phyloP scores from a whole-genome alignment of 2,888 invertebrate genomes.

The Mesorhabditis spiculigera region DNA sequence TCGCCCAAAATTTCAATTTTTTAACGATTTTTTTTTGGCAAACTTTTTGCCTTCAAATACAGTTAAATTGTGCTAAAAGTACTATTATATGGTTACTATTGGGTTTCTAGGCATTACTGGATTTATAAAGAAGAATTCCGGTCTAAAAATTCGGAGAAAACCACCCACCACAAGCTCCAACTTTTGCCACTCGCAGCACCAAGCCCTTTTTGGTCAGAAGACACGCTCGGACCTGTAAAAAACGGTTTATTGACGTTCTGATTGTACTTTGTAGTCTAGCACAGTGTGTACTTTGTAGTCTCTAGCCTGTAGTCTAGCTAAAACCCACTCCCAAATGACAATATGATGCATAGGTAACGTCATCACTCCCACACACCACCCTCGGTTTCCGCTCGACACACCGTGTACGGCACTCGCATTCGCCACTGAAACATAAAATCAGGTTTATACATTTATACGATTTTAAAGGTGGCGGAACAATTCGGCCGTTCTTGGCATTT shows the following conservation, averaged over 20 bases:
- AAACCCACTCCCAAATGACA: constrained; percentile 30
- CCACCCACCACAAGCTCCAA: constrained; percentile 36
- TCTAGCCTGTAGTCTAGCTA: background rate
- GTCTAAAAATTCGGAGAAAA: background rate
- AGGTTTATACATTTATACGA: background rate
- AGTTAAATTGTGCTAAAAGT: too few species aligned
- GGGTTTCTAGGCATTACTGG: background rate
- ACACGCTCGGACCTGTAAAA: constrained; percentile 23
- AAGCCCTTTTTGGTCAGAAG: constrained; percentile 24
- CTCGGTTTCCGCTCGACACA: constrained; percentile 20
- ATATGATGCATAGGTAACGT: constrained; percentile 33
- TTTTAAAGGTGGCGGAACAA: background rate
- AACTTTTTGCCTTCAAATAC: constrained; percentile 12
- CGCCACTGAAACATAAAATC: constrained; percentile 18
- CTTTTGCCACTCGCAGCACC: constrained; percentile 19
- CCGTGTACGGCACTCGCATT: constrained; percentile 33
- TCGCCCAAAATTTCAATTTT: too few species aligned
- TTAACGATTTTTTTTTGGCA: constrained; percentile 8
- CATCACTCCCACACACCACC: constrained; percentile 37
- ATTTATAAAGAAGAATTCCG: too few species aligned
- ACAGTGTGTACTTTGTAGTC: too few species aligned
- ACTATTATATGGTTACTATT: too few species aligned
- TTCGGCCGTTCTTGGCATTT: background rate
- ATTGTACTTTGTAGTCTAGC: background rate
- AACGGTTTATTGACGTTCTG: background rate